These are phyloP conservation scores for Sus cebifrons DNA, from an alignment of 2,797 vertebrate species.

Conservation along the genomic window DNA sequence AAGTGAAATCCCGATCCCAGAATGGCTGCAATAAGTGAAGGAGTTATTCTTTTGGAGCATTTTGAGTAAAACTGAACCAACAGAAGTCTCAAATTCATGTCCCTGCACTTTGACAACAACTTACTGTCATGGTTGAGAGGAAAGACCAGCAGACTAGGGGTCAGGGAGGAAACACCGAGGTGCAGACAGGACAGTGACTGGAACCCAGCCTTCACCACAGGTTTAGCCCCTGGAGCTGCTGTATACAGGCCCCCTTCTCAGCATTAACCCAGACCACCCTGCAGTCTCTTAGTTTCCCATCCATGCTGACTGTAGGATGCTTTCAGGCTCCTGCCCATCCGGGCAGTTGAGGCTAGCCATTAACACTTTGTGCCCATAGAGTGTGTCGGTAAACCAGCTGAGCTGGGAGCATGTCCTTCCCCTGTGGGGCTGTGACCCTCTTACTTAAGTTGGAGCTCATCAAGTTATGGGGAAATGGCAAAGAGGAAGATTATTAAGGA, in stretches of 20 bases:
- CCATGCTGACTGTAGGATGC: neutral
- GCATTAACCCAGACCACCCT: neutral
- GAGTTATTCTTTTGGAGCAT: neutral
- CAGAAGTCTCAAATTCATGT: neutral
- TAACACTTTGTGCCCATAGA: neutral
- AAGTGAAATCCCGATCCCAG: slow-evolving; percentile 45
- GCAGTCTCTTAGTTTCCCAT: neutral
- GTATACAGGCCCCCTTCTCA: neutral
- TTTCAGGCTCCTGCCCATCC: neutral
- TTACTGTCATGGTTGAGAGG: slow-evolving; percentile 2
- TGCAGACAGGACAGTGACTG: neutral
- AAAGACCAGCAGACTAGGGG: neutral
- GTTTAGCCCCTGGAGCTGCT: neutral
- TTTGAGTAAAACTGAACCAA: slow-evolving; percentile 34
- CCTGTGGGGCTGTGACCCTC: neutral
- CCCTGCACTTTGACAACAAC: slow-evolving; percentile 4
- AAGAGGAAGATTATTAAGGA: neutral
- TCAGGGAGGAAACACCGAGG: neutral
- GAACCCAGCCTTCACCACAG: neutral
- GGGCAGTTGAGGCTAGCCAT: neutral
- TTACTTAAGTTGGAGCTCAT: neutral
- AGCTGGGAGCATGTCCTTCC: neutral
- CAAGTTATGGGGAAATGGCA: neutral
- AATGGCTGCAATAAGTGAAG: slow-evolving; percentile 29
- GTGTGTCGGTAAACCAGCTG: neutral